phyloP scores from a whole-genome alignment of 2,888 invertebrate genomes.

The Carterocephalus palaemon region DNA sequence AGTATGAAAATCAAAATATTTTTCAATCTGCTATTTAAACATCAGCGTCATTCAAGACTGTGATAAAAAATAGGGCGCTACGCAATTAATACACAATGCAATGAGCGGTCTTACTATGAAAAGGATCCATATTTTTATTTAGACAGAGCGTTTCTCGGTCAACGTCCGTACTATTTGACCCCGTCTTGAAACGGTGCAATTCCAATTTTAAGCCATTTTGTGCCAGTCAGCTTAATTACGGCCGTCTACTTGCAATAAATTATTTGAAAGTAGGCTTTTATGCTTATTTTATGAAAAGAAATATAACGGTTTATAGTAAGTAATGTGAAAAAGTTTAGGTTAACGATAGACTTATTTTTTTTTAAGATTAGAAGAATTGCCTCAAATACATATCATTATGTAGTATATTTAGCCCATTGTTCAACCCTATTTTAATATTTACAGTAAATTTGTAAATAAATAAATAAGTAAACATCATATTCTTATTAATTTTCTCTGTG shows the following conservation, averaged over 20 bases:
- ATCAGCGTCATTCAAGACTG: no score
- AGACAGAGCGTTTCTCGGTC: conserved; percentile 16
- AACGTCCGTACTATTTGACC: conserved; percentile 17
- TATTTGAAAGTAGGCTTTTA: conserved; percentile 3
- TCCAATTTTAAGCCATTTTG: conserved; percentile 19
- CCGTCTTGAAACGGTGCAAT: conserved; percentile 15
- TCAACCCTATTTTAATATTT: no score
- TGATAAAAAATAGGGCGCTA: no score
- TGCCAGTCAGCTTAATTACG: conserved; percentile 21
- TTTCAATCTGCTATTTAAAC: neutral
- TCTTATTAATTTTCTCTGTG: no score
- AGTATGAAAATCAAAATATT: no score
- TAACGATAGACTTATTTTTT: no score
- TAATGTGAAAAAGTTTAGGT: no score
- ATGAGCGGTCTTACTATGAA: conserved; percentile 2
- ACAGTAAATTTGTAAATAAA: no score
- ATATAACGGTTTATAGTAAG: neutral
- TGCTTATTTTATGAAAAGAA: conserved; percentile 1
- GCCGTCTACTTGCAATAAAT: conserved; percentile 19
- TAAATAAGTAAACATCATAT: no score
- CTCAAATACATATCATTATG: no score
- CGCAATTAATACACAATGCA: conserved; percentile 10
- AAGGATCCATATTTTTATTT: conserved; percentile 14
- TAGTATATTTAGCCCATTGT: no score
- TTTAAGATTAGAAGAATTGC: no score